Base-by-base conservation (phyloP, 2,888 invertebrate genomes). In the Phania funesta region DNA sequence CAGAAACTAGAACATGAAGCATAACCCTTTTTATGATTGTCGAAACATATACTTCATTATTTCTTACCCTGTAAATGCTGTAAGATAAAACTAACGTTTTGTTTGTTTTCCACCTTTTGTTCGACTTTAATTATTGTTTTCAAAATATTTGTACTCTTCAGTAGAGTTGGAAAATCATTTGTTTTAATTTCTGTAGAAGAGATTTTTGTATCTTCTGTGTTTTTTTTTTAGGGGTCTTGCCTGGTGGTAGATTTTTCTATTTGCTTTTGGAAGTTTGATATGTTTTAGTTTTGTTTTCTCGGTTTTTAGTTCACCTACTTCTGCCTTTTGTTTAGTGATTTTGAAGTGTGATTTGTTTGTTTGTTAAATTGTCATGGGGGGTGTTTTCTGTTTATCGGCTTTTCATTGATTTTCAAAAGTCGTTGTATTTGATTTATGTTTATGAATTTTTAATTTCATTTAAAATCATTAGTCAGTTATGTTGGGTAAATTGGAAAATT, bases 401-500 rank as follows among this genome's bases (percentile, higher is more conserved):
- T 70, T 68, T 56, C 56, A 70, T 70, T 71, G 46, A 68, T 70
- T 54, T n/a, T 38, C 26, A 16, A 13, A 22, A 16, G 32, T 29
- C 41, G 5, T 24, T 44, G 44, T 20, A 70, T 84, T 81, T 86
- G 84, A 85, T 85, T 86, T 84, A 86, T 86, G 85, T 84, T 86
- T 84, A 87, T 86, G 86, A 85, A 86, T 85, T 85, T 87, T 86
- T 86, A 87, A 87, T 86, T n/a, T n/a, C n/a, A n/a, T n/a, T n/a
- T n/a, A n/a, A n/a, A n/a, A n/a, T n/a, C n/a, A n/a, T n/a, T n/a
- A n/a, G 84, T 80, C 79, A 76, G 64, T n/a, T 41, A 41, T 41
- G 29, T 6, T 29, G 7, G 7, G 7, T 29, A 7, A 29, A 4
- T 29, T 29, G 29, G 29, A 29, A 29, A 29, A 29, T 7, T 29